Base-by-base conservation (phyloP, 2,113 vertebrate species). In the Benitochromis conjunctus region DNA sequence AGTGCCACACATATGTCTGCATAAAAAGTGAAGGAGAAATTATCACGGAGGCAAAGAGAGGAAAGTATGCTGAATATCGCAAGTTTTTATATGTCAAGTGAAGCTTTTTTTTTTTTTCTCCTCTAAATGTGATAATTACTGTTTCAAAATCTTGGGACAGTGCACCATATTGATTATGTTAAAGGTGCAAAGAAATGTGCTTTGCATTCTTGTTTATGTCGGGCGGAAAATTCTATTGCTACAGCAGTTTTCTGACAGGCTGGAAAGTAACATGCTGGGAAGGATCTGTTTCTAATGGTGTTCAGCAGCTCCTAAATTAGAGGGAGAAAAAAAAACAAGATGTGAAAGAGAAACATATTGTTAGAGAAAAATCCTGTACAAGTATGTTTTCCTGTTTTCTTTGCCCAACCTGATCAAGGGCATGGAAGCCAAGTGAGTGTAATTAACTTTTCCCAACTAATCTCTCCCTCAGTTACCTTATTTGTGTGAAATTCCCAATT, bases 91-190 rank as follows among this genome's bases (percentile, higher is more conserved):
- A 83, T 94, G 89, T 93, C 90, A 94, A 91, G 92, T 85, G 85
- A 90, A 90, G 74, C 62, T 55, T 83, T 51, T 87, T 91, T 51
- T 87, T 91, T 88, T 81, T 53, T 5, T 81, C 13, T 57, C 46
- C 26, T 55, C 62, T 89, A 89, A 88, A 96, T 83, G 96, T 96
- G 96, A 93, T 96, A 96, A 96, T 96, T 96, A 86, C 91, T 85
- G 60, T 77, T 90, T 87, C 55, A 88, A 89, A 92, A 80, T 94
- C 89, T 86, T 84, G 89, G 90, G 84, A 90, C 90, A 92, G 51
- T 71, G 54, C 76, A 91, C 88, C 92, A 95, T 94, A 95, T 91
- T 93, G 93, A 84, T 94, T 88, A 86, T 87, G 85, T 78, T 88
- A 85, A 92, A 95, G 94, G 92, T 96, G 95, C 86, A 87, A 95